Conservation (phyloP, 2,797 vertebrate species). For the Intellagama lesueurii region DNA sequence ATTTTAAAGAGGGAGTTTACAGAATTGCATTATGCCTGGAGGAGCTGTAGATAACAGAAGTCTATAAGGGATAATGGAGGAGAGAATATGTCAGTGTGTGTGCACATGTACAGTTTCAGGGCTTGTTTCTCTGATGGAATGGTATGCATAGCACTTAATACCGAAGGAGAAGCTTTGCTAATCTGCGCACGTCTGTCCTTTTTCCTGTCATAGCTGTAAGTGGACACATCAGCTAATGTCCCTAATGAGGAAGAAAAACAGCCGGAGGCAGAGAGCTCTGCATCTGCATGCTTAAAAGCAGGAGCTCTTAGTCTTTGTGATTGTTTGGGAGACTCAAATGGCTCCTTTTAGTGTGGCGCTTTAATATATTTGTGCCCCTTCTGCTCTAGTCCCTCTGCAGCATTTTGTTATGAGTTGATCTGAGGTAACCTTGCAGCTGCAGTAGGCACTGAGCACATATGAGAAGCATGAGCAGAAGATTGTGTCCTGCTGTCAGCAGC, state of each 20-base stretch:
- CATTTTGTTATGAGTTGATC: slow-evolving; percentile 50
- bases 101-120: neutral
- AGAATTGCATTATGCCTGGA: slow-evolving; percentile 45
- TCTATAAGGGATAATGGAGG: slow-evolving; percentile 44
- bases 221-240: slow-evolving; percentile 49
- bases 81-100: slow-evolving; percentile 28
- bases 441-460: slow-evolving; percentile 25
- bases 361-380: slow-evolving; percentile 49
- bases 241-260: slow-evolving; percentile 44
- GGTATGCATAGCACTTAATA: slow-evolving; percentile 53
- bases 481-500: slow-evolving; percentile 14
- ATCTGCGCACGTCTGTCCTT: slow-evolving; percentile 53
- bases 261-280: slow-evolving; percentile 30
- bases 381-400: slow-evolving; percentile 36
- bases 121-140: slow-evolving; percentile 62
- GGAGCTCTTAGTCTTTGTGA: slow-evolving; percentile 8
- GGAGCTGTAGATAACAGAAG: slow-evolving; percentile 44
- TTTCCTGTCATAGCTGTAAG: slow-evolving; percentile 42
- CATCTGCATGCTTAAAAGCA: slow-evolving; percentile 32
- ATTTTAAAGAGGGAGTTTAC: slow-evolving; percentile 55
- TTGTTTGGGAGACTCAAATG: slow-evolving; percentile 35
- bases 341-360: slow-evolving; percentile 43
- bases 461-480: neutral
- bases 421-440: slow-evolving; percentile 54
- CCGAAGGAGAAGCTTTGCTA: slow-evolving; percentile 51